Base-by-base conservation (phyloP, 2,797 vertebrate genomes). In the Avahi laniger region DNA sequence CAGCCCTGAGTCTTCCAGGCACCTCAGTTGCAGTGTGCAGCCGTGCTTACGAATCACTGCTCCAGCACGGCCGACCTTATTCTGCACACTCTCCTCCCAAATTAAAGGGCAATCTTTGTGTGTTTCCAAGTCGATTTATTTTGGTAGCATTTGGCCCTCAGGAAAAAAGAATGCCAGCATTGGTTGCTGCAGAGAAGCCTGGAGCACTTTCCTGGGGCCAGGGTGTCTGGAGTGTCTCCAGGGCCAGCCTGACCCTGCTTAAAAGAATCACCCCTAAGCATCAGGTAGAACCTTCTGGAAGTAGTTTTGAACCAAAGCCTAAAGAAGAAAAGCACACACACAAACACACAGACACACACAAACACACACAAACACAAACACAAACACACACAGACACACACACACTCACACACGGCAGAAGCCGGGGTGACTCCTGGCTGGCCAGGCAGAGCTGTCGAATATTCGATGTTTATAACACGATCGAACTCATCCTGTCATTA, bases 401-500 rank as follows among this genome's bases (percentile, higher is more conserved):
- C 18, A 54, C 52, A 22, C 2, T 2, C 2, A 22, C 7, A 82
- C 80, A 69, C 0, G 3, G 18, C 70, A 72, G 41, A 75, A 46
- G 28, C 6, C 43, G 0, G 17, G 72, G 41, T 73, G 89, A 88
- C 72, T 92, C 92, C 7, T 95, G 90, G 94, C 85, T 96, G 94
- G 57, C 75, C 38, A 75, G 91, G 79, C 6, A 0, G 79, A 57
- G 73, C 54, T 88, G 86, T 75, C 46, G 35, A 78, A 94, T 85
- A 86, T 67, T 89, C 86, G 95, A 93, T 92, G 93, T 94, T 95
- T 97, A 95, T 92, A 95, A 96, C 43, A 67, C 78, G 95, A 95
- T 80, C 95, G 70, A 90, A 92, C 89, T 75, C 86, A 2, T 94
- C 87, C 15, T 93, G 96, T 96, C 89, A 59, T 69, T 18, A 2